Evolutionary conservation across 2,113 vertebrate genomes (phyloP).

Genomic region (Tamias sibiricus): DNA sequence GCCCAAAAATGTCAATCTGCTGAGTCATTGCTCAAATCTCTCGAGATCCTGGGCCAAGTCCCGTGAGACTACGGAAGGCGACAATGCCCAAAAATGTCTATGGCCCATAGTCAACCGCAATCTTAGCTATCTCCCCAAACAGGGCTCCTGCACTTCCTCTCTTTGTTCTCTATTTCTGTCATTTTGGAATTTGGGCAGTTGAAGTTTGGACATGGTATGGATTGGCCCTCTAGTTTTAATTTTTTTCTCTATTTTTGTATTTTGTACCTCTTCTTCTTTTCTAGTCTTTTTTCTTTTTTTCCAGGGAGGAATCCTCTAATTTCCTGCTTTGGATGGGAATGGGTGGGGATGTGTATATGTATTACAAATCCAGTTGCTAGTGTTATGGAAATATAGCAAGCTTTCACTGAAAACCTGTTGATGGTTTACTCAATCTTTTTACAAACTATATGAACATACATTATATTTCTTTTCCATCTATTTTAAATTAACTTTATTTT

Average conservation of each 20-base stretch:
- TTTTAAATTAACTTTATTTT: slow-evolving; percentile 29
- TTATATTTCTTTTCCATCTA: neutral
- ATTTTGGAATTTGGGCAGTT: neutral
- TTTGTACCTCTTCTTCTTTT: neutral
- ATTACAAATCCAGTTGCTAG: neutral
- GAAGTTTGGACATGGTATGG: neutral
- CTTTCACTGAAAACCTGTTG: neutral
- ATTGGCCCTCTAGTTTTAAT: neutral
- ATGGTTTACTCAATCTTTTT: neutral
- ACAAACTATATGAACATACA: neutral
- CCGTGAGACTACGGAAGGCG: no score
- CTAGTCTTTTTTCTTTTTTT: neutral
- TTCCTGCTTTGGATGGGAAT: neutral
- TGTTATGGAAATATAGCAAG: neutral
- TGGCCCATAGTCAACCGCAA: no score
- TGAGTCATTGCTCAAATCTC: no score
- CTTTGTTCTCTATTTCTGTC: neutral
- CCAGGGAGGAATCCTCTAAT: neutral
- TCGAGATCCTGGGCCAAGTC: no score
- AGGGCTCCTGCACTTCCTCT: no score
- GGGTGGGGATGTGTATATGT: neutral
- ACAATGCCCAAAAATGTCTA: no score
- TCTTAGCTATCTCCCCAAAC: no score
- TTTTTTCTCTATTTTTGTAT: neutral
- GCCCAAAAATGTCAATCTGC: no score